Base-by-base conservation (phyloP, 2,113 vertebrate species). In the Cryptomyrus ogoouensis region DNA sequence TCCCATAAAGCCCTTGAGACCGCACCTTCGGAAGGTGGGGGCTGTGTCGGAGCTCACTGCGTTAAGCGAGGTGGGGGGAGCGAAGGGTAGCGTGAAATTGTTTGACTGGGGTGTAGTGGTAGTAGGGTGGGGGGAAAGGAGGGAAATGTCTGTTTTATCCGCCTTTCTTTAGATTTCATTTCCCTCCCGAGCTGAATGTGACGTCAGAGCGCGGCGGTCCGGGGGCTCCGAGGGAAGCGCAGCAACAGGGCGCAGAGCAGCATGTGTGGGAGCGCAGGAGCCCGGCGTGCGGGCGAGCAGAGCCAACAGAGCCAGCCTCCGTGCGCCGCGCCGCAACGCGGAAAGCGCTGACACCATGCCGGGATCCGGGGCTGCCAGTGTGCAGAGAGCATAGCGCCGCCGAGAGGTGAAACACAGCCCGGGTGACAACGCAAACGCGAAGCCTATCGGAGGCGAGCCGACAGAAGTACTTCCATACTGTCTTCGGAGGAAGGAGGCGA, bases 161-260 rank as follows among this genome's bases (percentile, higher is more conserved):
- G 10, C 3, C 62, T 92, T 91, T 91, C 89, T 93, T 94, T n/a
- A 15, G 49, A 31, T 49, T 17, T 90, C 21, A 46, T 70, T 24
- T 39, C 56, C n/a, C n/a, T n/a, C 88, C 21, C 47, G 90, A 89
- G 88, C 87, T 91, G 24, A 3, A n/a, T 49, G 53, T 47, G 88
- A 89, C 46, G 91, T 90, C 86, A 85, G 5, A 88, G 44, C 39
- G 66, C 77, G 39, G 89, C 88, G 49, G 35, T 53, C 49, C n/a
- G 62, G 84, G 86, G 74, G 8, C 89, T 35, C 35, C 4, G 42
- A 8, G 49, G 46, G 70, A 80, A n/a, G 31, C 84, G 90, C 91
- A 96, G 96, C 96, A 96, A 96, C 96, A 96, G 95, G 95, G 95
- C 94, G 92, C 91, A 47, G 92, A 12, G 92, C 56, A 93, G 93